Evolutionary conservation across 2,888 invertebrate genomes (phyloP).

Genomic region (Polia nebulosa): DNA sequence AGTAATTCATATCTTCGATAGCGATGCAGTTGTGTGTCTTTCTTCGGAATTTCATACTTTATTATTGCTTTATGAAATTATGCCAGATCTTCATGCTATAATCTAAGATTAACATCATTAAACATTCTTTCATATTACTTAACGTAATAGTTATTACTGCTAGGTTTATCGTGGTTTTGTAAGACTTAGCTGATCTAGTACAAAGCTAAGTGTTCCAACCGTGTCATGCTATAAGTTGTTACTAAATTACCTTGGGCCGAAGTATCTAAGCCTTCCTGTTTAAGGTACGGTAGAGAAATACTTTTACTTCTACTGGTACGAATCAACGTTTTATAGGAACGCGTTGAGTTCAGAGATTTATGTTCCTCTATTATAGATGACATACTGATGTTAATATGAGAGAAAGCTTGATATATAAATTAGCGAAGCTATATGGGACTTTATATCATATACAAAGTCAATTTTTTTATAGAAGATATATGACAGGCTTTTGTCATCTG

Average conservation of each 20-base stretch:
- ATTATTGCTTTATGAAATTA: conserved; percentile 20
- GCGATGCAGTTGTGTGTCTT: not conserved
- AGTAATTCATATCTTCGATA: not conserved
- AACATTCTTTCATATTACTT: conserved; percentile 59
- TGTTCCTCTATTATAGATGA: not conserved
- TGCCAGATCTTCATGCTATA: conserved; percentile 20
- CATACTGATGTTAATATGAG: not conserved
- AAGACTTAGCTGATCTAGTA: conserved; percentile 66
- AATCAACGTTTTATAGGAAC: conserved; percentile 21
- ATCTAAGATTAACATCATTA: conserved; percentile 40
- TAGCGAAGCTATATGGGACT: not conserved
- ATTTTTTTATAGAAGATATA: not conserved
- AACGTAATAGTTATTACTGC: conserved; percentile 67
- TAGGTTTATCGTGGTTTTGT: conserved; percentile 67
- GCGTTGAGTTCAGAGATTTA: not conserved
- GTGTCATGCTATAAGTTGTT: conserved; percentile 65
- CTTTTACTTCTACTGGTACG: conserved; percentile 44
- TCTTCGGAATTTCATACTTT: not conserved
- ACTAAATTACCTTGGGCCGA: conserved; percentile 56
- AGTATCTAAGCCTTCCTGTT: conserved; percentile 59
- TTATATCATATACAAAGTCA: not conserved
- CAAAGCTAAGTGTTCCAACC: conserved; percentile 66
- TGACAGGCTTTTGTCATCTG: not conserved
- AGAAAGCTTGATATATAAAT: not conserved
- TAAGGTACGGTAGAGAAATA: conserved; percentile 54